Percentiles rank a stretch among this genome's conserved stretches.
Conservation (phyloP, 2,888 invertebrate genomes). For the Synanthedon formicaeformis region DNA sequence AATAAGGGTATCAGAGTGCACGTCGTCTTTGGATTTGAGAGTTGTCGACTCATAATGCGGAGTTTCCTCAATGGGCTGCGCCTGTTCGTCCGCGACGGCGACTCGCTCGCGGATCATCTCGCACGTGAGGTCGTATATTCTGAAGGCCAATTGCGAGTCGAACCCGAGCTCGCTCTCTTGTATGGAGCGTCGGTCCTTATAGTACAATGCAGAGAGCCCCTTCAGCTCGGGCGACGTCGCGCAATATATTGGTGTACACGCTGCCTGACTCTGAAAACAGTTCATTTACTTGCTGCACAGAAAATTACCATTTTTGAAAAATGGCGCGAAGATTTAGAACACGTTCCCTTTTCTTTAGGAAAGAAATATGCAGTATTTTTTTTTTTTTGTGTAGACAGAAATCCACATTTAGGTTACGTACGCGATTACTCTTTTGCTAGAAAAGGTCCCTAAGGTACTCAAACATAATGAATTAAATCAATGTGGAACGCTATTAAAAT, state of each 20-base stretch:
- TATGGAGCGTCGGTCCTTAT: conserved; percentile 87
- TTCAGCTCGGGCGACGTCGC: conserved; percentile 85
- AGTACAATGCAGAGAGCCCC: conserved; percentile 86
- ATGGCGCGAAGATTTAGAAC: too few relatives aligned
- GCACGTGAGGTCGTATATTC: conserved; percentile 34
- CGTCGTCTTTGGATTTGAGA: not conserved
- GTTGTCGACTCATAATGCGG: not conserved
- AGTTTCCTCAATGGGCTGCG: not conserved
- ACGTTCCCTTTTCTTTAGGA: too few relatives aligned
- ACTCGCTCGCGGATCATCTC: conserved; percentile 28
- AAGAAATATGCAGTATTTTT: too few relatives aligned
- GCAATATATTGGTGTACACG: conserved; percentile 89
- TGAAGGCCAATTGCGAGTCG: conserved; percentile 43
- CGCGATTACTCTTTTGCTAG: too few relatives aligned
- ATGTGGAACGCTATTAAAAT: too few relatives aligned
- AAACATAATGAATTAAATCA: too few relatives aligned
- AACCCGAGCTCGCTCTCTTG: conserved; percentile 42
- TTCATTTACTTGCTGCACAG: too few relatives aligned
- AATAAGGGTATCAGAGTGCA: not conserved
- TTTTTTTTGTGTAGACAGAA: too few relatives aligned
- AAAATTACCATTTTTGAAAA: too few relatives aligned
- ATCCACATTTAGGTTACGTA: too few relatives aligned
- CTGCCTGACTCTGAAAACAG: conserved; percentile 83
- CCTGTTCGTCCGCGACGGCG: conserved; percentile 7
- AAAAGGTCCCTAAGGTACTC: too few relatives aligned